These are phyloP conservation scores for Limenitis camilla DNA, from an alignment of 2,888 invertebrate species.

Conservation along the genomic window DNA sequence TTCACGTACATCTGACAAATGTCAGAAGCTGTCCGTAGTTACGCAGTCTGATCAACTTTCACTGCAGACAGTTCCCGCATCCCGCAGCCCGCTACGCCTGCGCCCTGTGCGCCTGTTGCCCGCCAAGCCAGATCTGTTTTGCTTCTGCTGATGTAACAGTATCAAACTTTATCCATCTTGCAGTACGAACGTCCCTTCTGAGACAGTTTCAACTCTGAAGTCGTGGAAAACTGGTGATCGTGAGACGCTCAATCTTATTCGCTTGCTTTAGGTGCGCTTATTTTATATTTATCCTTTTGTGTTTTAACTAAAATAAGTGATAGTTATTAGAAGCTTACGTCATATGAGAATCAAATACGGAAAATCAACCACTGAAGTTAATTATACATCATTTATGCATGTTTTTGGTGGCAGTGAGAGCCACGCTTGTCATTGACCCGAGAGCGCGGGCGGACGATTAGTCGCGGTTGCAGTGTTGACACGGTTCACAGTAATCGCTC, in stretches of 20 bases:
- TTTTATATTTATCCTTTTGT: not conserved
- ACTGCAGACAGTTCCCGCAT: conserved; percentile 37
- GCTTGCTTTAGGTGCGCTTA: conserved; percentile 18
- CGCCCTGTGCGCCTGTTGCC: conserved; percentile 23
- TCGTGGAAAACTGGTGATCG: conserved; percentile 18
- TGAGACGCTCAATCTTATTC: conserved; percentile 20
- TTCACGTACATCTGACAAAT: conserved; percentile 43
- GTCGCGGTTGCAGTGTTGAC: conserved; percentile 55
- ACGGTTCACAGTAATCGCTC: conserved; percentile 61
- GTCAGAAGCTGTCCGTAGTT: conserved; percentile 36
- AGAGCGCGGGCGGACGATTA: conserved; percentile 49
- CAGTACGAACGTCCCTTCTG: conserved; percentile 5
- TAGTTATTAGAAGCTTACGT: too few species aligned
- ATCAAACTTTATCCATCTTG: conserved; percentile 6
- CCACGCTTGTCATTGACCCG: conserved; percentile 36
- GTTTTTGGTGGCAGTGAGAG: conserved; percentile 16
- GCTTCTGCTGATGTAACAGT: conserved; percentile 22
- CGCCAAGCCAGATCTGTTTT: conserved; percentile 9
- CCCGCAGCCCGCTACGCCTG: conserved; percentile 24
- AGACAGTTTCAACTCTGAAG: conserved; percentile 4
- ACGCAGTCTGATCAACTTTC: conserved; percentile 49
- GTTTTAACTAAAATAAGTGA: too few species aligned
- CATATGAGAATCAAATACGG: too few species aligned
- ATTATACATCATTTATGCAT: conserved; percentile 4
- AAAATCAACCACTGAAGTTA: too few species aligned